Conservation (phyloP, 53 echinoderm and acorn worm species). For the Zoroaster sp. region DNA sequence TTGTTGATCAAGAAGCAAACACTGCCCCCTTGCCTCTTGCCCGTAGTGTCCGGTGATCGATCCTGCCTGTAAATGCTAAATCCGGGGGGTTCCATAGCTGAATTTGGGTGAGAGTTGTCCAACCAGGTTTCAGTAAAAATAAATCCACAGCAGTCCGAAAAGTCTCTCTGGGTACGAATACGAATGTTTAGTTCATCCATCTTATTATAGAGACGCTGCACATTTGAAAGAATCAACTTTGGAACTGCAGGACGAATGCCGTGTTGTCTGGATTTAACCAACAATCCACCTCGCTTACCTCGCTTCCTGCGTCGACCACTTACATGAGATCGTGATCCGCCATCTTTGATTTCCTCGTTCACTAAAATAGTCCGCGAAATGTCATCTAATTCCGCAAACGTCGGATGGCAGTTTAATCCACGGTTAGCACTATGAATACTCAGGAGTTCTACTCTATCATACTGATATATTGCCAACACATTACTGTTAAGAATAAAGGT, state of each 20-base stretch:
- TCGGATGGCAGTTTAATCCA: conserved; percentile 6
- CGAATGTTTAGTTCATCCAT: conserved; percentile 18
- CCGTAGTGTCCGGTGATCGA: conserved; percentile 3
- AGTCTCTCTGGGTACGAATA: conserved; percentile 20
- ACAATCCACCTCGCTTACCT: conserved; percentile 28
- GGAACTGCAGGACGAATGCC: conserved; percentile 14
- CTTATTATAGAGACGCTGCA: conserved; percentile 28
- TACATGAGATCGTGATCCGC: conserved; percentile 12
- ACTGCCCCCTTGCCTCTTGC: conserved; percentile 16
- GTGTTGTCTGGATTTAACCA: conserved; percentile 29
- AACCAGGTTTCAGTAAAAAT: conserved; percentile 37
- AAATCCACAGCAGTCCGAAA: conserved; percentile 13
- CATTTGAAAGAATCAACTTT: conserved; percentile 15
- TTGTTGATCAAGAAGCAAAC: conserved; percentile 14
- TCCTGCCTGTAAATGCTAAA: conserved; percentile 32
- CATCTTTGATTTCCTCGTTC: conserved; percentile 13
- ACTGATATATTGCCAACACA: conserved; percentile 8
- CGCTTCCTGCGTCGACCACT: conserved; percentile 13
- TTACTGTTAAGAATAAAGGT: conserved; percentile 6
- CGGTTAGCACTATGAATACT: neutral
- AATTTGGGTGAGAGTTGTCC: conserved; percentile 6
- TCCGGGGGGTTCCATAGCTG: conserved; percentile 33
- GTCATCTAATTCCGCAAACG: neutral
- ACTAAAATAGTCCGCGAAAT: conserved; percentile 11
- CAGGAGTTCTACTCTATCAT: neutral